Percentiles rank a stretch among this genome's conserved stretches.
phyloP scores from a whole-genome alignment of 1,140 invertebrate genomes.

The Diorhabda elongata region DNA sequence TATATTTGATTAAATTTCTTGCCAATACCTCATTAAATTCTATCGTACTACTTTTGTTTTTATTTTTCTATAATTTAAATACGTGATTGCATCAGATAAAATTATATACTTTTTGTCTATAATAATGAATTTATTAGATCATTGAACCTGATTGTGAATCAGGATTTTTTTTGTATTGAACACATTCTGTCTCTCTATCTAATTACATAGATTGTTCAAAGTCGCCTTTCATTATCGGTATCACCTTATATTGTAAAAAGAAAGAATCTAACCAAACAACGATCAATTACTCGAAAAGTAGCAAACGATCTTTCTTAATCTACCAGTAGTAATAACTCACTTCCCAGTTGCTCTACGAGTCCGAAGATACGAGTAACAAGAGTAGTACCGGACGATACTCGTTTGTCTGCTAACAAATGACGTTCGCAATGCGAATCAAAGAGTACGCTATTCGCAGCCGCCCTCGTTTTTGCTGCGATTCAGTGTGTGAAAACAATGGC shows the following conservation, averaged over 20 bases:
- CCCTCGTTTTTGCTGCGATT: conserved; percentile 43
- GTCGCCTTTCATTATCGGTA: too few relatives aligned
- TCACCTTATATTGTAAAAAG: neutral
- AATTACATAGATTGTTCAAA: too few relatives aligned
- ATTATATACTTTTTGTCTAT: too few relatives aligned
- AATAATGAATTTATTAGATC: too few relatives aligned
- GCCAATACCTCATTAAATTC: too few relatives aligned
- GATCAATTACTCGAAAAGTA: conserved; percentile 2
- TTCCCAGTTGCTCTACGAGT: neutral
- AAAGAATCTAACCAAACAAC: neutral
- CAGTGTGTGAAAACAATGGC: conserved; percentile 46
- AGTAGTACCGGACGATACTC: conserved; percentile 25
- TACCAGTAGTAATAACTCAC: conserved; percentile 13
- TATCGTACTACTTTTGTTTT: too few relatives aligned
- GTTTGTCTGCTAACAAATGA: conserved; percentile 39
- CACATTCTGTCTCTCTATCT: too few relatives aligned
- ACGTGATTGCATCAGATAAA: too few relatives aligned
- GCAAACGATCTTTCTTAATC: neutral
- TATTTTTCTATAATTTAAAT: too few relatives aligned
- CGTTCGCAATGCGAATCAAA: conserved; percentile 41
- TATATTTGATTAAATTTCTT: too few relatives aligned
- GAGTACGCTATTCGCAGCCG: conserved; percentile 37
- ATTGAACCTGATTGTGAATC: too few relatives aligned
- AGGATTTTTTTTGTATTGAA: too few relatives aligned
- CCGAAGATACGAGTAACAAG: conserved; percentile 12